phyloP scores from a whole-genome alignment of 2,888 invertebrate genomes.

The Drosophila greeni region DNA sequence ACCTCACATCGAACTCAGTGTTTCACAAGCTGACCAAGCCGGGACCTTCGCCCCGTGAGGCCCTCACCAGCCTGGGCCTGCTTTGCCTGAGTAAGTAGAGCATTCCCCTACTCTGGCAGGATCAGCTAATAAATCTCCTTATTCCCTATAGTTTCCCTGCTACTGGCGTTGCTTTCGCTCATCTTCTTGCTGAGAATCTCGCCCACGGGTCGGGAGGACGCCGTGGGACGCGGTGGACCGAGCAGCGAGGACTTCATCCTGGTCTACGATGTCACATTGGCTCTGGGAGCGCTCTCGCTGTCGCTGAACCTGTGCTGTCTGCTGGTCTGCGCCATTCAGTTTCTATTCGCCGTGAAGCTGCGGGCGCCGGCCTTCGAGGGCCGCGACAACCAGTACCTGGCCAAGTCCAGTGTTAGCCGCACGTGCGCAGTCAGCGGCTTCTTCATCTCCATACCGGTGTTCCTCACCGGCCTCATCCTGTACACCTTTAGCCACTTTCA shows the following conservation, averaged over 20 bases:
- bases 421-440: constrained; percentile 95
- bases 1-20: constrained; percentile 43
- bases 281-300: constrained; percentile 91
- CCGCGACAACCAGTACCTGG: constrained; percentile 92
- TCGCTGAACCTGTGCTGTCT: constrained; percentile 94
- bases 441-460: constrained; percentile 95
- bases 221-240: constrained; percentile 79
- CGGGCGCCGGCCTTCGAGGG: constrained; percentile 89
- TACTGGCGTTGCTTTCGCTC: constrained; percentile 89
- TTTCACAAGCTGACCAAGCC: constrained; percentile 72
- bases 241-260: constrained; percentile 89
- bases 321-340: constrained; percentile 95
- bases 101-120: fast-evolving
- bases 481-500: constrained; percentile 96
- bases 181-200: constrained; percentile 92
- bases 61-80: constrained; percentile 90
- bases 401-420: constrained; percentile 93
- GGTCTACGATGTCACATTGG: constrained; percentile 94
- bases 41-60: constrained; percentile 85
- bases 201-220: constrained; percentile 80
- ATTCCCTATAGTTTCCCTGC: constrained; percentile 83
- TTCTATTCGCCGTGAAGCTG: constrained; percentile 94
- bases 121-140: neutral
- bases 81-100: constrained; percentile 83
- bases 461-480: constrained; percentile 93